These are phyloP conservation scores for Xenopus tropicalis DNA, from an alignment of 2,113 vertebrate species.

Conservation along the genomic window DNA sequence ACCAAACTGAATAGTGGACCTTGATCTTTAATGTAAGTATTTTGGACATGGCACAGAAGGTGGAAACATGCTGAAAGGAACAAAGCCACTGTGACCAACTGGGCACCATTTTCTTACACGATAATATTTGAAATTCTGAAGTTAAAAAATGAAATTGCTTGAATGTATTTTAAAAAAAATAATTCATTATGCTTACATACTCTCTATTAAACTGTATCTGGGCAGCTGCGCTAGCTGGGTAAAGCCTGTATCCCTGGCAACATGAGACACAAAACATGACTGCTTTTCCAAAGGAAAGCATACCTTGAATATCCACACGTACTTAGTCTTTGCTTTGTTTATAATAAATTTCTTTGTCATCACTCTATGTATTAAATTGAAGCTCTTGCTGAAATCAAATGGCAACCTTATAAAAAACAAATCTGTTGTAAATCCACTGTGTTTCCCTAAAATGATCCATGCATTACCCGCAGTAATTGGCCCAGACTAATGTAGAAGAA, in stretches of 20 bases:
- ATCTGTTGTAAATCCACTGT: constrained; percentile 41
- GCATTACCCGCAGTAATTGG: not conserved
- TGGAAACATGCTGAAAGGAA: no score
- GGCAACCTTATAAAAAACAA: constrained; percentile 42
- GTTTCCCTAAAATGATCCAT: not conserved
- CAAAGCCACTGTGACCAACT: no score
- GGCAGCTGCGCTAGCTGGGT: constrained; percentile 64
- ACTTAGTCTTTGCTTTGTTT: constrained; percentile 45
- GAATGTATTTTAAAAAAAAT: constrained; percentile 14
- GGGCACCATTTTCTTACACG: no score
- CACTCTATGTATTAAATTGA: constrained; percentile 50
- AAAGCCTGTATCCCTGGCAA: constrained; percentile 73
- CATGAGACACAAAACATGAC: constrained; percentile 60
- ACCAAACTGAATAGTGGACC: no score
- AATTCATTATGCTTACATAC: constrained; percentile 44
- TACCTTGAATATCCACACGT: constrained; percentile 9
- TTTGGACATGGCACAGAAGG: no score
- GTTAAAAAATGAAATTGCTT: no score
- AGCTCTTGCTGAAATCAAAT: constrained; percentile 50
- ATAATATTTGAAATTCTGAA: no score
- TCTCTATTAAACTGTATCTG: constrained; percentile 59
- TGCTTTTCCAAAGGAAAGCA: constrained; percentile 39
- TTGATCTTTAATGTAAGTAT: no score
- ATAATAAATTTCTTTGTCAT: constrained; percentile 47
- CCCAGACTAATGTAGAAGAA: not conserved